A percentile compares a stretch with the other conserved stretches of the same genome.
phyloP scores from a whole-genome alignment of 2,888 invertebrate species.

The Tachina lurida region DNA sequence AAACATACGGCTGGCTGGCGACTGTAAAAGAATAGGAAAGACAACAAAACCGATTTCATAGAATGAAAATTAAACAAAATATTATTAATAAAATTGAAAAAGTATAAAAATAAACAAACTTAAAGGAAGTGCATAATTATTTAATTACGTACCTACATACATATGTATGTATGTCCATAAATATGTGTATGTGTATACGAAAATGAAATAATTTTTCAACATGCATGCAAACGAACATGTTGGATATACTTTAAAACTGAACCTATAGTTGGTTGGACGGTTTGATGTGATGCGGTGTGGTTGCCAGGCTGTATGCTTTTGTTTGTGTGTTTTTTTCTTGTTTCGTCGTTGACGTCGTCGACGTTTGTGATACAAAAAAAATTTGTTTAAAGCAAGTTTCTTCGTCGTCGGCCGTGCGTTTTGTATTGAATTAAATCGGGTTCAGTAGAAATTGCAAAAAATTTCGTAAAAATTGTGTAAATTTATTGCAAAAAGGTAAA shows the following conservation, averaged over 20 bases:
- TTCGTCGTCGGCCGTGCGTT: slow-evolving; percentile 79
- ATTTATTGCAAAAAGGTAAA: slow-evolving; percentile 78
- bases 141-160: slow-evolving; percentile 8
- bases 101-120: not conserved
- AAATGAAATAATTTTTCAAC: slow-evolving; percentile 1
- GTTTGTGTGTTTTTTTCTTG: slow-evolving; percentile 56
- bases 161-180: not conserved
- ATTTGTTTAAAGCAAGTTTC: slow-evolving; percentile 78
- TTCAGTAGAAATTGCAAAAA: slow-evolving; percentile 76
- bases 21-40: not conserved
- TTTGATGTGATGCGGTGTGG: slow-evolving; percentile 51
- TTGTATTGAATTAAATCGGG: slow-evolving; percentile 76
- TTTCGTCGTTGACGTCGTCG: slow-evolving; percentile 69
- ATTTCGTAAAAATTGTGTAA: slow-evolving; percentile 77
- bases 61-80: not conserved
- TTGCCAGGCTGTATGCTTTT: slow-evolving; percentile 54
- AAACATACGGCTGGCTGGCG: slow-evolving; percentile 10
- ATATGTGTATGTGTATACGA: not conserved
- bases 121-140: slow-evolving; percentile 19
- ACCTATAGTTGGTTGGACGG: slow-evolving; percentile 41
- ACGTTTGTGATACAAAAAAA: slow-evolving; percentile 73
- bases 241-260: not conserved
- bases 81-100: not conserved
- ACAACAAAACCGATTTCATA: not conserved
- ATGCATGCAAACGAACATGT: slow-evolving; percentile 37